Conservation (phyloP, 2,797 vertebrate genomes). For the Botia kubotai region DNA sequence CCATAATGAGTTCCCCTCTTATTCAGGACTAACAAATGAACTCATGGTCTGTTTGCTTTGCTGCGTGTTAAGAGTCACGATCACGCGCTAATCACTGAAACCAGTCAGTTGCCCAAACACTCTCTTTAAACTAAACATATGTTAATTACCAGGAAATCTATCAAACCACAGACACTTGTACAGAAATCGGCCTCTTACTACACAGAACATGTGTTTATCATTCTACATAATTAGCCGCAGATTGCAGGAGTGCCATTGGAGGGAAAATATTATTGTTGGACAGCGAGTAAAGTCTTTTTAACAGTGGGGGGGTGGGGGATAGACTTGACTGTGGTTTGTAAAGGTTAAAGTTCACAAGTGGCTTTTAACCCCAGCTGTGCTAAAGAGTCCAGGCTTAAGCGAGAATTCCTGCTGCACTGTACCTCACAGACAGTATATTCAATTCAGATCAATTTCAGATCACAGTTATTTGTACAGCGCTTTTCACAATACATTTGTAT, state of each 20-base stretch:
- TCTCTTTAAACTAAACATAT: conserved; percentile 39
- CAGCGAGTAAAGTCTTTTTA: conserved; percentile 26
- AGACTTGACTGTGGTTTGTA: conserved; percentile 26
- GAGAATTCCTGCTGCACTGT: not conserved
- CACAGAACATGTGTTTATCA: conserved; percentile 38
- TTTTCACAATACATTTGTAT: too few species aligned
- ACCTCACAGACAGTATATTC: not conserved
- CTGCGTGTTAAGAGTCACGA: not conserved
- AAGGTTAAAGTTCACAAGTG: conserved; percentile 38
- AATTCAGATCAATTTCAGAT: too few species aligned
- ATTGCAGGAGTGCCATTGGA: conserved; percentile 21
- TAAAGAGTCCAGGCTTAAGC: not conserved
- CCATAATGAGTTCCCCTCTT: conserved; percentile 33
- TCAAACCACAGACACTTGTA: conserved; percentile 6
- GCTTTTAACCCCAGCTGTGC: conserved; percentile 16
- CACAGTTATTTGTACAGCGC: too few species aligned
- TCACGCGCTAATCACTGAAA: conserved; percentile 30
- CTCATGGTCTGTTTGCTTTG: conserved; percentile 15
- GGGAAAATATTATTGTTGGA: conserved; percentile 46
- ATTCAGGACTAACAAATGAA: conserved; percentile 34
- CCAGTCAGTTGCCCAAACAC: conserved; percentile 13
- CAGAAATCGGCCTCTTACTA: conserved; percentile 23
- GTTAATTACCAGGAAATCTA: conserved; percentile 34
- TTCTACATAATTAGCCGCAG: conserved; percentile 35
- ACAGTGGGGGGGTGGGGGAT: not conserved